Conservation (phyloP, 2,888 invertebrate genomes). For the Apoda limacodes region DNA sequence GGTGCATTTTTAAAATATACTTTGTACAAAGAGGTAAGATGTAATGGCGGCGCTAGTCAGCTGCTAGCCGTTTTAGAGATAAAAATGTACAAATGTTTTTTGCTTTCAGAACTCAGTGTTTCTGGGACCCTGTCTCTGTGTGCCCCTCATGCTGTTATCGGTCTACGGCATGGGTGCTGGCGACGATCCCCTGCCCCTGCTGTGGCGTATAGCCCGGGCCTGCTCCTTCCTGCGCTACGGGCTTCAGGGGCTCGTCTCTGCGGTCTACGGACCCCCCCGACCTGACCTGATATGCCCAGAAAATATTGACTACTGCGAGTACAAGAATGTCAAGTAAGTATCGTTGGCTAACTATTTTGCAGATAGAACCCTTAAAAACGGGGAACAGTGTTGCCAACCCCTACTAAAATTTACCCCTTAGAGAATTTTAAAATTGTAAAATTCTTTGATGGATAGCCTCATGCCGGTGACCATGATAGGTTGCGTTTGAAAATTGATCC, state of each 20-base stretch:
- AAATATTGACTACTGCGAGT: constrained; percentile 79
- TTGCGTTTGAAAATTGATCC: too few species aligned
- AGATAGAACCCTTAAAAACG: too few species aligned
- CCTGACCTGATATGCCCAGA: constrained; percentile 80
- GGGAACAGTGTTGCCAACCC: too few species aligned
- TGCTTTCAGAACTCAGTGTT: constrained; percentile 85
- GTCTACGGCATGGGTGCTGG: constrained; percentile 90
- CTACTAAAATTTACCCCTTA: too few species aligned
- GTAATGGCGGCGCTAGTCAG: too few species aligned
- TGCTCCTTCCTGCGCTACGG: constrained; percentile 86
- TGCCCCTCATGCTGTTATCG: constrained; percentile 89
- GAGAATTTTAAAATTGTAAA: too few species aligned
- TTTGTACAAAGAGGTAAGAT: too few species aligned
- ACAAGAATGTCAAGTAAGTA: constrained; percentile 73
- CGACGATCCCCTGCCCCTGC: constrained; percentile 74
- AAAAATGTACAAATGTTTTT: too few species aligned
- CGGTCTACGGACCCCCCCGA: constrained; percentile 84
- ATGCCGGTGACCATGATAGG: too few species aligned
- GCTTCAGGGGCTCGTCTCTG: constrained; percentile 82
- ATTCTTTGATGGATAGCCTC: too few species aligned
- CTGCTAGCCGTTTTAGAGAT: too few species aligned
- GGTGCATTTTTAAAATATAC: too few species aligned
- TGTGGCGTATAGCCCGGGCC: constrained; percentile 83
- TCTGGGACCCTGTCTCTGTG: constrained; percentile 86
- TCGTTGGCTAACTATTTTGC: constrained; percentile 1